Percentiles rank a stretch among this genome's conserved stretches.
These are phyloP conservation scores for Rhincodon typus DNA, from an alignment of 2,797 vertebrate genomes.

Conservation along the genomic window DNA sequence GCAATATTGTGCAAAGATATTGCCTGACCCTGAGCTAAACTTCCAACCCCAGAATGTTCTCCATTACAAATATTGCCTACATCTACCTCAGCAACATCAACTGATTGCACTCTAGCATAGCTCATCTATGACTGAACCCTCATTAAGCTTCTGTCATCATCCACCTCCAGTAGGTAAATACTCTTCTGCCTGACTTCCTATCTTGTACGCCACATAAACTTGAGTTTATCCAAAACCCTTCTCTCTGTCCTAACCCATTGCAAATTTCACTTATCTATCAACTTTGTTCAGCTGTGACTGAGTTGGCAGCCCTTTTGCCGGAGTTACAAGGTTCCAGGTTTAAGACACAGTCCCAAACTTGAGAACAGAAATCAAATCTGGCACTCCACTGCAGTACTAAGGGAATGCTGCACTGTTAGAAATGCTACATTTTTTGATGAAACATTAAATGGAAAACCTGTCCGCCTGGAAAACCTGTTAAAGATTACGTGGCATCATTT, in stretches of 20 bases:
- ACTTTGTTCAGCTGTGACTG: background rate
- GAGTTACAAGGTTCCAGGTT: too few relatives aligned
- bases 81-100: background rate
- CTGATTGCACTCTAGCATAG: background rate
- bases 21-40: background rate
- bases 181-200: background rate
- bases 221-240: background rate
- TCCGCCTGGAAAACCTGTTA: too few relatives aligned
- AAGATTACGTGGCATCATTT: too few relatives aligned
- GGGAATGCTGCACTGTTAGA: too few relatives aligned
- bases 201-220: background rate
- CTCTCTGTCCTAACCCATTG: background rate
- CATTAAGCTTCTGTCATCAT: background rate
- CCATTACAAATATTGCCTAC: background rate
- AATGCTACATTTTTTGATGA: too few relatives aligned
- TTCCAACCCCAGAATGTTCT: background rate
- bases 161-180: background rate
- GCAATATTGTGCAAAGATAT: background rate
- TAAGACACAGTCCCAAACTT: too few relatives aligned
- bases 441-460: too few relatives aligned
- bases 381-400: too few relatives aligned
- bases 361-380: too few relatives aligned
- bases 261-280: background rate
- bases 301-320: too few relatives aligned
- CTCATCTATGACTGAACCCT: background rate